phyloP scores from a whole-genome alignment of 2,797 vertebrate genomes.

The Todus mexicanus region DNA sequence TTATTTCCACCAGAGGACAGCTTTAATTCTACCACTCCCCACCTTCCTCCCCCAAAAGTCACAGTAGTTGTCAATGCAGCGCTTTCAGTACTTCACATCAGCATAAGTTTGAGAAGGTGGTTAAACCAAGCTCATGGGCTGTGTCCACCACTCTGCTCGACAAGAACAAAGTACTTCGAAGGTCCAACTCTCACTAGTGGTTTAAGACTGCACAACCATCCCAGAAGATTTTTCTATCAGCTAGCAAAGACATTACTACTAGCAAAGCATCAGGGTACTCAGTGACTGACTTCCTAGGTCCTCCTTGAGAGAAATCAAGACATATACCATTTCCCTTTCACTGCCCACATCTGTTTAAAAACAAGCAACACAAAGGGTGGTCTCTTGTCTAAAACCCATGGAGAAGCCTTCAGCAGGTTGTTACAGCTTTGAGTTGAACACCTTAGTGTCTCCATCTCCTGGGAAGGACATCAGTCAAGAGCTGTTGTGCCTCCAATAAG shows the following conservation, averaged over 20 bases:
- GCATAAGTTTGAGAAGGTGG: not conserved
- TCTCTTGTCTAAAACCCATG: not conserved
- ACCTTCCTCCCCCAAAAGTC: too few species aligned
- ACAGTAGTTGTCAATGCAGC: not conserved
- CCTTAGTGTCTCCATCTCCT: not conserved
- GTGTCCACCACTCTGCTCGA: not conserved
- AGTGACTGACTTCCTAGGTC: not conserved
- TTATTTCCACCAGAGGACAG: not conserved
- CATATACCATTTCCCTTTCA: rapidly evolving
- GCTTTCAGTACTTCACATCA: not conserved
- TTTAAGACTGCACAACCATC: not conserved
- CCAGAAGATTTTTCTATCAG: not conserved
- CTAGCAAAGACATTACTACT: not conserved
- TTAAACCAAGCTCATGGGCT: not conserved
- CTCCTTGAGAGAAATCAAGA: not conserved
- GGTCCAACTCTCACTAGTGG: not conserved
- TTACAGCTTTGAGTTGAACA: not conserved
- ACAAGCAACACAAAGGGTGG: not conserved
- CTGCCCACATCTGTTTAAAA: not conserved
- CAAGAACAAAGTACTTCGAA: not conserved
- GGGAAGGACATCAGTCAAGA: not conserved
- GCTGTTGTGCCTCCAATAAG: not conserved
- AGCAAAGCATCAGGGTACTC: not conserved
- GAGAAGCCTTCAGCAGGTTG: not conserved
- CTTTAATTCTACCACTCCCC: not conserved